Percentiles rank a stretch among this genome's conserved stretches.
These are phyloP conservation scores for Hippocampus mohnikei DNA, from an alignment of 2,113 vertebrate species.

Conservation along the genomic window DNA sequence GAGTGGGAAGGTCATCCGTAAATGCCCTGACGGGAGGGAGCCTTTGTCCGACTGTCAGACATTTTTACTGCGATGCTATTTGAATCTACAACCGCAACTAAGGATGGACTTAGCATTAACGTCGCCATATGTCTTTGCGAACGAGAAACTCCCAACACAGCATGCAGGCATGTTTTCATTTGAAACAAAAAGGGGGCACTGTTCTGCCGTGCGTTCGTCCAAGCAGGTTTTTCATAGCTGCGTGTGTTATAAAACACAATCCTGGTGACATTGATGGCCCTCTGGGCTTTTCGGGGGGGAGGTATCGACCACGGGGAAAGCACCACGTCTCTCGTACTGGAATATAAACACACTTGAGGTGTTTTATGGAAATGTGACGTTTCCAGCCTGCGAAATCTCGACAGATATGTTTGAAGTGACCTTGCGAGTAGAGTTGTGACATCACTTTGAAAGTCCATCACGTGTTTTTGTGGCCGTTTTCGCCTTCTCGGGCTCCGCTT, in stretches of 20 bases:
- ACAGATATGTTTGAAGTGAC: constrained; percentile 20
- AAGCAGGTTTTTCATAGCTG: constrained; percentile 33
- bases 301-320: constrained; percentile 32
- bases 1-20: too few relatives aligned
- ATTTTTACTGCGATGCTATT: too few relatives aligned
- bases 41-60: too few relatives aligned
- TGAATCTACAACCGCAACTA: too few relatives aligned
- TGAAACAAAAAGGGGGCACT: constrained; percentile 32
- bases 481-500: constrained; percentile 29
- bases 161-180: constrained; percentile 34
- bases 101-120: too few relatives aligned
- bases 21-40: too few relatives aligned
- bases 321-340: constrained; percentile 11
- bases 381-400: constrained; percentile 16
- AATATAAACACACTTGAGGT: constrained; percentile 12
- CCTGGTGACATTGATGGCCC: constrained; percentile 46
- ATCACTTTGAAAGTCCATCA: constrained; percentile 33
- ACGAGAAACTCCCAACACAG: constrained; percentile 18
- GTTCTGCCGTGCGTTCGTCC: constrained; percentile 30
- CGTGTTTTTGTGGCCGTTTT: constrained; percentile 13
- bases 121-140: constrained; percentile 2
- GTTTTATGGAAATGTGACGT: constrained; percentile 3
- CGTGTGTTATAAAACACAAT: constrained; percentile 36
- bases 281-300: constrained; percentile 32
- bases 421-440: constrained; percentile 17